phyloP scores from a whole-genome alignment of 2,888 invertebrate genomes.

The Pandemis corylana region DNA sequence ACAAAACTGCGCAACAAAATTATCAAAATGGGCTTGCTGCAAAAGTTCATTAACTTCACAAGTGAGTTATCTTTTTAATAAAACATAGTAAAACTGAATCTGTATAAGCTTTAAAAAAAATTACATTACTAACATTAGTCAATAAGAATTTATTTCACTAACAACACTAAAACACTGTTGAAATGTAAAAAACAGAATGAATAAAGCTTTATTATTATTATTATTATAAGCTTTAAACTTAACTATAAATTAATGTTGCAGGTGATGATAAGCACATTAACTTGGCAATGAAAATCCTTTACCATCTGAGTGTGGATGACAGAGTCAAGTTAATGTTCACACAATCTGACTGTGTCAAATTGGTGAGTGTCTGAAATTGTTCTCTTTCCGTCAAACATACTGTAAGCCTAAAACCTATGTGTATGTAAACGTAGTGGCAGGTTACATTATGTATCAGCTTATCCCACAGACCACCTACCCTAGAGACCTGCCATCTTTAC shows the following conservation, averaged over 20 bases:
- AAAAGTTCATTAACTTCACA: conserved; percentile 94
- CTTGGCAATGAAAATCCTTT: conserved; percentile 92
- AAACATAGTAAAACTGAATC: neutral
- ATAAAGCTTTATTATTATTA: too few relatives aligned
- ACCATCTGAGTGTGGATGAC: conserved; percentile 98
- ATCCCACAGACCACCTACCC: too few relatives aligned
- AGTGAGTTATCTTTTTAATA: conserved; percentile 82
- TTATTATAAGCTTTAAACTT: neutral
- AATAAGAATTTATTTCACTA: too few relatives aligned
- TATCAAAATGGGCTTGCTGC: conserved; percentile 94
- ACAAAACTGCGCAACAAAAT: conserved; percentile 93
- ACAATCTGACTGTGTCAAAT: conserved; percentile 96
- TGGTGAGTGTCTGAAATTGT: conserved; percentile 80
- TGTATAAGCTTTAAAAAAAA: neutral
- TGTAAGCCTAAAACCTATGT: too few relatives aligned
- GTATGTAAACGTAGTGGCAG: too few relatives aligned
- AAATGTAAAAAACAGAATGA: too few relatives aligned
- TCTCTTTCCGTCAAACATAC: neutral
- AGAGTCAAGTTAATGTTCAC: conserved; percentile 96
- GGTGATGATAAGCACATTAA: conserved; percentile 92
- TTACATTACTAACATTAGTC: too few relatives aligned
- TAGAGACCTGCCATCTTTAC: too few relatives aligned
- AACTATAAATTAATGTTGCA: conserved; percentile 60
- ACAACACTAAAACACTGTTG: too few relatives aligned
- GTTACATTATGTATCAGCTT: too few relatives aligned